Evolutionary conservation across 2,888 invertebrate genomes (phyloP).

Genomic region (Dryobotodes eremita): DNA sequence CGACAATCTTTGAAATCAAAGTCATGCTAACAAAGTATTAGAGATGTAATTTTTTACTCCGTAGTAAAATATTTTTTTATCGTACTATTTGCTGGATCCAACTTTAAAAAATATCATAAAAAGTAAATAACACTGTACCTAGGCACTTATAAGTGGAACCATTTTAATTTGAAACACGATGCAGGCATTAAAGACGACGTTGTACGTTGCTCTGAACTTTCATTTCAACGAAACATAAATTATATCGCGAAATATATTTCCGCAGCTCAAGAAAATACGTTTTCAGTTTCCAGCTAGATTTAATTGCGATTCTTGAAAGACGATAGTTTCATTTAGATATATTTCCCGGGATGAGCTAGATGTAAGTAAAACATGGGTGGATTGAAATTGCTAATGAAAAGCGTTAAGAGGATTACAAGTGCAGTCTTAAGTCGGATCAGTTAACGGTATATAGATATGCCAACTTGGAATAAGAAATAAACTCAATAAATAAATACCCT

Average conservation of each 20-base stretch:
- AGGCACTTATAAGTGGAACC: background rate
- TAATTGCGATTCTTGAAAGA: constrained; percentile 1
- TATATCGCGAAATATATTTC: background rate
- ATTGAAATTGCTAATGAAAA: background rate
- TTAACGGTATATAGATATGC: background rate
- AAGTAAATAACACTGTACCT: background rate
- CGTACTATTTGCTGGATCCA: background rate
- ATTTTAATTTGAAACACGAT: background rate
- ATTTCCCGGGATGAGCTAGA: background rate
- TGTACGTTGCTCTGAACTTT: background rate
- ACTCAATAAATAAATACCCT: too few species aligned
- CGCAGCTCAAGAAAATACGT: background rate
- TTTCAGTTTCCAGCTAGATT: background rate
- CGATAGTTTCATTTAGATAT: background rate
- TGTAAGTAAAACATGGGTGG: background rate
- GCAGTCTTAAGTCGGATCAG: background rate
- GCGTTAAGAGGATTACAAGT: background rate
- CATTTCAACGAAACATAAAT: background rate
- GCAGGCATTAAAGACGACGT: background rate
- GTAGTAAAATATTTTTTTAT: background rate
- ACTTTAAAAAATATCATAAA: background rate
- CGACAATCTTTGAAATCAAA: too few species aligned
- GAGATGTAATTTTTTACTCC: background rate
- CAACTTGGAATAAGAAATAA: too few species aligned
- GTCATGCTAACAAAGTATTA: background rate